Percentiles rank a stretch among this genome's conserved stretches.
Conservation (phyloP, 2,888 invertebrate species). For the Sinopyrophorus schimmeli region DNA sequence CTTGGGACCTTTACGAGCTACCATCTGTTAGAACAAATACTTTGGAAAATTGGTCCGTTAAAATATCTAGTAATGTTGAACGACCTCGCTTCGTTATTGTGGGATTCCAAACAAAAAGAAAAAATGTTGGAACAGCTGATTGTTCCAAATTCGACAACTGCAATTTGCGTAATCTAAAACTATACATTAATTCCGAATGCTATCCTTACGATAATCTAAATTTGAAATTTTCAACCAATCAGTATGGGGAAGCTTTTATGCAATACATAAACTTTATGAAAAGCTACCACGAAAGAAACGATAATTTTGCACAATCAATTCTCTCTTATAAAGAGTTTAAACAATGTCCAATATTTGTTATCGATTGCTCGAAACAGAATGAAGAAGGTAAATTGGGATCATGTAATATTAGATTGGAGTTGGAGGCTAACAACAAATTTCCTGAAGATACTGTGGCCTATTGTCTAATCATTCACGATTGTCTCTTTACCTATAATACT, state of each 20-base stretch:
- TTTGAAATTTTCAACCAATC: conserved; percentile 39
- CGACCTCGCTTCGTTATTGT: conserved; percentile 49
- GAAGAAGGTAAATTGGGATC: conserved; percentile 36
- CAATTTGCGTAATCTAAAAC: conserved; percentile 45
- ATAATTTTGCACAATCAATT: conserved; percentile 13
- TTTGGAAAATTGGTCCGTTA: conserved; percentile 44
- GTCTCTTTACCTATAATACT: too few relatives aligned
- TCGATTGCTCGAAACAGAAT: conserved; percentile 36
- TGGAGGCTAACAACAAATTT: conserved; percentile 35
- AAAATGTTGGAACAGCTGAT: conserved; percentile 39
- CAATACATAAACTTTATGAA: conserved; percentile 37
- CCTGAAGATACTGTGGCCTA: conserved; percentile 38
- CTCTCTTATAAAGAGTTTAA: conserved; percentile 18
- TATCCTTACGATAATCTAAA: conserved; percentile 49
- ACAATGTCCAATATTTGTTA: conserved; percentile 24
- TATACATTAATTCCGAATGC: conserved; percentile 46
- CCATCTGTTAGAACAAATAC: conserved; percentile 44
- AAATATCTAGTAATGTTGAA: conserved; percentile 43
- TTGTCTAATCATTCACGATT: conserved; percentile 38
- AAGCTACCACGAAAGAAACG: conserved; percentile 29
- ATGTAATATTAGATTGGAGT: conserved; percentile 37
- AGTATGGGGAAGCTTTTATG: conserved; percentile 35
- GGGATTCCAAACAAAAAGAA: conserved; percentile 48
- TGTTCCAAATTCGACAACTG: conserved; percentile 38
- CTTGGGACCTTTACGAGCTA: conserved; percentile 48